Conservation (phyloP, 1,140 invertebrate species). For the Brachionus rotundiformis region DNA sequence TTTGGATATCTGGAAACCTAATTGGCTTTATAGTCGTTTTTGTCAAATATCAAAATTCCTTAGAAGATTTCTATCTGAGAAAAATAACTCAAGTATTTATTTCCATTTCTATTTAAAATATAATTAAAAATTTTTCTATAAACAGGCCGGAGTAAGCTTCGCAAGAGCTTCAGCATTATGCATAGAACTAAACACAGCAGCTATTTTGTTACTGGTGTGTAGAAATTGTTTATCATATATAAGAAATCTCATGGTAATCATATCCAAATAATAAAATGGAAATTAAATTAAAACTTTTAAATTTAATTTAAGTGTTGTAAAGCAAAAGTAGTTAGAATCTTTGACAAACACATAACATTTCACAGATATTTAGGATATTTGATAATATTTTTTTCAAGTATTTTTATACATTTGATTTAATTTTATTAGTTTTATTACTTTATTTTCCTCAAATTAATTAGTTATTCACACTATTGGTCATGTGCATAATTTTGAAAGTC, state of each 20-base stretch:
- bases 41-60: neutral
- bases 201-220: slow-evolving; percentile 62
- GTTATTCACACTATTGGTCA: slow-evolving; percentile 47
- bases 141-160: neutral
- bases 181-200: slow-evolving; percentile 61
- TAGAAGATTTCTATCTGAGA: slow-evolving; percentile 6
- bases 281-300: neutral
- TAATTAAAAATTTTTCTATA: neutral
- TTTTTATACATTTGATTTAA: too few relatives aligned
- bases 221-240: slow-evolving; percentile 60
- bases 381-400: too few relatives aligned
- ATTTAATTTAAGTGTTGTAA: neutral
- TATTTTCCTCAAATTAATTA: too few relatives aligned
- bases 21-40: neutral
- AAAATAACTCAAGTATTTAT: slow-evolving; percentile 13
- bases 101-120: too few relatives aligned
- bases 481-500: slow-evolving; percentile 29
- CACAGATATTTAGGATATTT: too few relatives aligned
- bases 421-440: too few relatives aligned
- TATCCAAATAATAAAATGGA: neutral
- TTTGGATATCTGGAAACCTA: slow-evolving; percentile 11
- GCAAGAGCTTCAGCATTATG: slow-evolving; percentile 61
- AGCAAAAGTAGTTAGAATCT: too few relatives aligned
- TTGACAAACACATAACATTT: too few relatives aligned
- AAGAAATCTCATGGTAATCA: slow-evolving; percentile 51